phyloP scores from a whole-genome alignment of 2,888 invertebrate species.

The Caenorhabditis japonica region DNA sequence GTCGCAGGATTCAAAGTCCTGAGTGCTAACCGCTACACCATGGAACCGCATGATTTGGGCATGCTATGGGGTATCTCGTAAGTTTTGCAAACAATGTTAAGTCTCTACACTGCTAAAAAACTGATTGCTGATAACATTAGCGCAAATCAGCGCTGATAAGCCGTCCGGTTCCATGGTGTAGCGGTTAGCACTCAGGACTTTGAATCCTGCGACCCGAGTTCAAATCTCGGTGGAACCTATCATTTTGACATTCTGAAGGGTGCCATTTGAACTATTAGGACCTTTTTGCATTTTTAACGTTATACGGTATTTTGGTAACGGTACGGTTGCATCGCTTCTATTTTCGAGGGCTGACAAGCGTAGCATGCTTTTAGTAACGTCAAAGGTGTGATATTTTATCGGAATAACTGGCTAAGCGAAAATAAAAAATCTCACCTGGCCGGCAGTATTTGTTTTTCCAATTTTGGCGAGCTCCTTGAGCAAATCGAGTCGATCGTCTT shows the following conservation, averaged over 20 bases:
- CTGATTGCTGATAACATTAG: too few species aligned
- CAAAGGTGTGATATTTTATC: too few species aligned
- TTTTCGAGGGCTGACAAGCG: too few species aligned
- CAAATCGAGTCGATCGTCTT: conserved; percentile 57
- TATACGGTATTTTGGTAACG: too few species aligned
- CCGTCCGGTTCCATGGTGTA: conserved; percentile 62
- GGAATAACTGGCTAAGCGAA: too few species aligned
- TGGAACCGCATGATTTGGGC: conserved; percentile 45
- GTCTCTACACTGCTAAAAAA: too few species aligned
- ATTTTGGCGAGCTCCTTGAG: conserved; percentile 58
- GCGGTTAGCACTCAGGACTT: conserved; percentile 69
- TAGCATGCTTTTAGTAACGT: too few species aligned
- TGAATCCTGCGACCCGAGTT: conserved; percentile 68
- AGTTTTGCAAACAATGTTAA: not conserved
- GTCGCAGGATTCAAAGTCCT: conserved; percentile 70
- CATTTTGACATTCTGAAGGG: conserved; percentile 10
- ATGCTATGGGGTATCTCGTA: not conserved
- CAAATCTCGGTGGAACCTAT: conserved; percentile 69
- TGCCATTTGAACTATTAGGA: too few species aligned
- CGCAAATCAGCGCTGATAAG: too few species aligned
- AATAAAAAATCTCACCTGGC: conserved; percentile 28
- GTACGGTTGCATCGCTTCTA: too few species aligned
- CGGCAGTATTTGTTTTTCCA: conserved; percentile 42
- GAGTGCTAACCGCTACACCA: conserved; percentile 71
- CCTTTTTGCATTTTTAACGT: too few species aligned